Conservation (phyloP, 53 echinoderm and acorn worm genomes). For the Glandiceps talaboti region DNA sequence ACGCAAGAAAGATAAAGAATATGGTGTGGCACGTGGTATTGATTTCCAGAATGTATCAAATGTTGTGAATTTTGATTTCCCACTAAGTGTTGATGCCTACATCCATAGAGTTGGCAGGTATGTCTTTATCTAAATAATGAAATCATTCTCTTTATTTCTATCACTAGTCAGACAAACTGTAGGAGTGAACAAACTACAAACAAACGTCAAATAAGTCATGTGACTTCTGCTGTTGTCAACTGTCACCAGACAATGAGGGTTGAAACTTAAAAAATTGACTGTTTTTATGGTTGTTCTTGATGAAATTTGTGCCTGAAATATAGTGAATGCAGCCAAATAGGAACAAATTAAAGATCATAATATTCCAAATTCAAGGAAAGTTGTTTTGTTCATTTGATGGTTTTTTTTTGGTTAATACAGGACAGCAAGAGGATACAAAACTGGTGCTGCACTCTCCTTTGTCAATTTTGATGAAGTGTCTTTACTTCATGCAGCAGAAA, state of each 20-base stretch:
- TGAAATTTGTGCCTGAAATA: no score
- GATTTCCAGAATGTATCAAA: conserved; percentile 95
- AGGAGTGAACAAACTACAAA: background rate
- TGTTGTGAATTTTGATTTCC: conserved; percentile 98
- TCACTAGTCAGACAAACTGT: no score
- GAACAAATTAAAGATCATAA: no score
- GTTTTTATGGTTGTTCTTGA: no score
- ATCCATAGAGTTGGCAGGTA: conserved; percentile 98
- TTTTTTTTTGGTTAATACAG: no score
- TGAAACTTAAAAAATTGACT: no score
- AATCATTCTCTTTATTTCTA: background rate
- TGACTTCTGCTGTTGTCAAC: background rate
- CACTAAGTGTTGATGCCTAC: conserved; percentile 57
- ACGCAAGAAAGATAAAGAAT: conserved; percentile 63
- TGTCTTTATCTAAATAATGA: no score
- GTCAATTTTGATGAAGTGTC: conserved; percentile 62
- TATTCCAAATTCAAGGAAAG: no score
- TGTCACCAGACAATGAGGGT: background rate
- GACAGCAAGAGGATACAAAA: conserved; percentile 72
- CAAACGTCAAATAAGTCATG: background rate
- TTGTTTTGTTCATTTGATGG: no score
- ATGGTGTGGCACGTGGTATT: conserved; percentile 93
- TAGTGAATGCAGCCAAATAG: no score
- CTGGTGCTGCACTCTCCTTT: conserved; percentile 73
- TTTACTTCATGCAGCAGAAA: conserved; percentile 36